These are phyloP conservation scores for Ornithoptera alexandrae DNA, from an alignment of 2,888 invertebrate genomes.

Conservation along the genomic window DNA sequence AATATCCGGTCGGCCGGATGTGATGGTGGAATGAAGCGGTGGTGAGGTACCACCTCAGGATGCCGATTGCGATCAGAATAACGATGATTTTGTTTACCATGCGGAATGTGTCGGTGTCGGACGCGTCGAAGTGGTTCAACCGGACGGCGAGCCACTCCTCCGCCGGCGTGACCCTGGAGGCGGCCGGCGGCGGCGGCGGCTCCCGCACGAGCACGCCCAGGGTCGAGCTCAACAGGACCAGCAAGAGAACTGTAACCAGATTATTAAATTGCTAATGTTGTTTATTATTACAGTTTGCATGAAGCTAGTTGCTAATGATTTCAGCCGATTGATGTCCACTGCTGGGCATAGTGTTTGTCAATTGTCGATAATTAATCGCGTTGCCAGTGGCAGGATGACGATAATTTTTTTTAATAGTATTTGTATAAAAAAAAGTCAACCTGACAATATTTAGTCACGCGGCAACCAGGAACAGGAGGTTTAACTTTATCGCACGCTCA, in stretches of 20 bases:
- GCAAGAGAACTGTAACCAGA: constrained; percentile 41
- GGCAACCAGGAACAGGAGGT: too few species aligned
- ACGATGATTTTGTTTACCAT: constrained; percentile 62
- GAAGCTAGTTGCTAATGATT: neutral
- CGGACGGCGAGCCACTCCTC: constrained; percentile 65
- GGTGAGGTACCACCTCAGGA: too few species aligned
- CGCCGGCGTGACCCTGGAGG: constrained; percentile 35
- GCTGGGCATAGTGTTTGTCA: neutral
- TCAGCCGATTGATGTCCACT: neutral
- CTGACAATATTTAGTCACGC: too few species aligned
- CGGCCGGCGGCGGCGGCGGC: constrained; percentile 42
- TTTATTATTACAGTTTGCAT: neutral
- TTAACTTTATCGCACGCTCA: too few species aligned
- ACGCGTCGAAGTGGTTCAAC: constrained; percentile 77
- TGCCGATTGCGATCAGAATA: too few species aligned
- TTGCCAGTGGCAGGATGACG: too few species aligned
- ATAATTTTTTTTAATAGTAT: too few species aligned
- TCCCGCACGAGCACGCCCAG: constrained; percentile 49
- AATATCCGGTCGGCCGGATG: too few species aligned
- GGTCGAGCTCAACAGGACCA: constrained; percentile 46
- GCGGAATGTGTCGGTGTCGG: constrained; percentile 68
- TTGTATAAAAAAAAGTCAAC: too few species aligned
- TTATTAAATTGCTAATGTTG: neutral
- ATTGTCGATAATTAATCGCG: neutral
- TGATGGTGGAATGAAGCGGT: too few species aligned